phyloP scores from a whole-genome alignment of 2,888 invertebrate genomes.

The Slavum lentiscoides region DNA sequence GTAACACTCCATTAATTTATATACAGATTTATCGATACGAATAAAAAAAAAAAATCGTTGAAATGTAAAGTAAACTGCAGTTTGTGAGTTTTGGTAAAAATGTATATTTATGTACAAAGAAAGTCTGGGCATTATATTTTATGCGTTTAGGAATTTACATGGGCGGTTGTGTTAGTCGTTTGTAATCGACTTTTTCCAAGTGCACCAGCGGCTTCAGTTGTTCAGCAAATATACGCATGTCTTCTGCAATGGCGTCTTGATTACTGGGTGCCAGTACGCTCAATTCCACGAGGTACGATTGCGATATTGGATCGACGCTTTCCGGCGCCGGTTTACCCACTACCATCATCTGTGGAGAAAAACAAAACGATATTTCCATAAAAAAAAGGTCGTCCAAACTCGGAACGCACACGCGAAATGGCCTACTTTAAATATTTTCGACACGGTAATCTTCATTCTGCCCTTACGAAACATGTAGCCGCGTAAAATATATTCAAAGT shows the following conservation, averaged over 20 bases:
- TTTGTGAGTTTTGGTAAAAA: not conserved
- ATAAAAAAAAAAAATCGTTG: not conserved
- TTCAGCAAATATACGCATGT: slow-evolving; percentile 93
- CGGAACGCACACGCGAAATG: not conserved
- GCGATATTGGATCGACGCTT: slow-evolving; percentile 80
- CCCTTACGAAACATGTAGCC: slow-evolving; percentile 96
- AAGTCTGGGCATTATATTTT: not conserved
- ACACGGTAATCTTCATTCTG: slow-evolving; percentile 94
- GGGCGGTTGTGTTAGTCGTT: slow-evolving; percentile 64
- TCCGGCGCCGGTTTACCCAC: slow-evolving; percentile 71
- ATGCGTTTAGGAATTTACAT: slow-evolving; percentile 8
- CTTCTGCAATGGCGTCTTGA: slow-evolving; percentile 93
- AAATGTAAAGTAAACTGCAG: not conserved
- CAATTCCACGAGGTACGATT: slow-evolving; percentile 90
- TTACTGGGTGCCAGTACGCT: slow-evolving; percentile 88
- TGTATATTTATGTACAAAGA: not conserved
- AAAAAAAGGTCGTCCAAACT: not conserved
- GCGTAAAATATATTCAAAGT: slow-evolving; percentile 91
- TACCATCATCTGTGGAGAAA: slow-evolving; percentile 64
- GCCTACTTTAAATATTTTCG: slow-evolving; percentile 80
- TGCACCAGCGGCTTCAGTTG: slow-evolving; percentile 89
- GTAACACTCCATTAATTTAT: too few species aligned
- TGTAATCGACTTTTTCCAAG: slow-evolving; percentile 90
- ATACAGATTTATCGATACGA: not conserved
- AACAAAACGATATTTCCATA: not conserved